Conservation (phyloP, 1,140 invertebrate genomes). For the Drosophila kanapiae region DNA sequence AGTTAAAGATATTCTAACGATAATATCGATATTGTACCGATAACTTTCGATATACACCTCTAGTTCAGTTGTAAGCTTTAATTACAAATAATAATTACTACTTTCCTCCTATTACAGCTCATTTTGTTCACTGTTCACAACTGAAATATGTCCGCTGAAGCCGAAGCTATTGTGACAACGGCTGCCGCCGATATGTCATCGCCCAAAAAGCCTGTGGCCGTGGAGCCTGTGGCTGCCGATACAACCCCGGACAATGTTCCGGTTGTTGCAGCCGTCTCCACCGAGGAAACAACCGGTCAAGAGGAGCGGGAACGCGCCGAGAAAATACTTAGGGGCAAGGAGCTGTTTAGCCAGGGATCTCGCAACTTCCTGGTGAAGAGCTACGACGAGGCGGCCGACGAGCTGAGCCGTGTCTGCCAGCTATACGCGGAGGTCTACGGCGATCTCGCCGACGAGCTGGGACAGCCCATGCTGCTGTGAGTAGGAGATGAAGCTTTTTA, state of each 20-base stretch:
- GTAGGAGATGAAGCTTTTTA: conserved; percentile 19
- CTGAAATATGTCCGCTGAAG: conserved; percentile 73
- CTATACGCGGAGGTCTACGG: conserved; percentile 89
- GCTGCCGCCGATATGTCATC: conserved; percentile 58
- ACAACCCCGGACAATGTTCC: conserved; percentile 60
- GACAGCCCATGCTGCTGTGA: conserved; percentile 90
- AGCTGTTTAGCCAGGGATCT: conserved; percentile 89
- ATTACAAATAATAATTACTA: background rate
- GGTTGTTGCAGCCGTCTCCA: conserved; percentile 11
- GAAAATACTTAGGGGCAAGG: conserved; percentile 77
- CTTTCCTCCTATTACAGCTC: conserved; percentile 1
- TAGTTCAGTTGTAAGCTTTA: background rate
- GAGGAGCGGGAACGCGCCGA: conserved; percentile 61
- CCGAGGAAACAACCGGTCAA: conserved; percentile 24
- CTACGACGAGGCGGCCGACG: conserved; percentile 89
- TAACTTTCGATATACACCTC: too few relatives aligned
- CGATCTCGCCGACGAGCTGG: conserved; percentile 90
- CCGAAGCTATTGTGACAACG: conserved; percentile 70
- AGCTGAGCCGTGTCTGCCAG: conserved; percentile 90
- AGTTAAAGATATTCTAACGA: too few relatives aligned
- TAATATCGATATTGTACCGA: too few relatives aligned
- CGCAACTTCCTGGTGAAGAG: conserved; percentile 91
- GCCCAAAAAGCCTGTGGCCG: conserved; percentile 41
- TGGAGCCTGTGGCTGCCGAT: conserved; percentile 60
- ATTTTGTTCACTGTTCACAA: conserved; percentile 7